Evolutionary conservation across 2,113 vertebrate genomes (phyloP).

Genomic region (Deroptyus accipitrinus): DNA sequence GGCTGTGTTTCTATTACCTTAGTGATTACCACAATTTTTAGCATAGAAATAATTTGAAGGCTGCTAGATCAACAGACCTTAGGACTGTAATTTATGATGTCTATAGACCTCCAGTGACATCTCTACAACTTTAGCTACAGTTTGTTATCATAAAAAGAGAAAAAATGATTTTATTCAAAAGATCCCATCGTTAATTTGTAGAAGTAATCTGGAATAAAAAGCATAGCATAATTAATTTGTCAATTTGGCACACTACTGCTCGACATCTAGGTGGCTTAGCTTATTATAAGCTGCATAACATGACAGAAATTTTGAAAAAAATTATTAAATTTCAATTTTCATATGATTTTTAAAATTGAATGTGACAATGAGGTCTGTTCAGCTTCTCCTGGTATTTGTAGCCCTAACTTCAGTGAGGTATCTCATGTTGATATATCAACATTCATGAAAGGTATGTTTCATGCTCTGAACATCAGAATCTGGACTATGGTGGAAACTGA

Average conservation of each 20-base stretch:
- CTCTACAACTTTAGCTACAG: neutral
- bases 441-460: neutral
- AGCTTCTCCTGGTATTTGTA: neutral
- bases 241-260: accelerated
- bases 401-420: neutral
- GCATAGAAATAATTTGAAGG: neutral
- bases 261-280: neutral
- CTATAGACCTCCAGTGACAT: neutral
- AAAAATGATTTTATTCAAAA: neutral
- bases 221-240: neutral
- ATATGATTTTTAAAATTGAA: neutral
- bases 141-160: neutral
- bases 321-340: neutral
- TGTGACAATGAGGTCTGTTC: neutral
- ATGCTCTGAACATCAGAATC: neutral
- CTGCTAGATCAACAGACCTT: neutral
- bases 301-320: neutral
- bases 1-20: neutral
- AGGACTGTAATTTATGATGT: neutral
- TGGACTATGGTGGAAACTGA: neutral
- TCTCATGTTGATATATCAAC: neutral
- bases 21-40: neutral
- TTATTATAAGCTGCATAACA: neutral
- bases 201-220: neutral
- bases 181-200: neutral